phyloP scores from a whole-genome alignment of 1,140 invertebrate genomes.

The Cephus cinctus region DNA sequence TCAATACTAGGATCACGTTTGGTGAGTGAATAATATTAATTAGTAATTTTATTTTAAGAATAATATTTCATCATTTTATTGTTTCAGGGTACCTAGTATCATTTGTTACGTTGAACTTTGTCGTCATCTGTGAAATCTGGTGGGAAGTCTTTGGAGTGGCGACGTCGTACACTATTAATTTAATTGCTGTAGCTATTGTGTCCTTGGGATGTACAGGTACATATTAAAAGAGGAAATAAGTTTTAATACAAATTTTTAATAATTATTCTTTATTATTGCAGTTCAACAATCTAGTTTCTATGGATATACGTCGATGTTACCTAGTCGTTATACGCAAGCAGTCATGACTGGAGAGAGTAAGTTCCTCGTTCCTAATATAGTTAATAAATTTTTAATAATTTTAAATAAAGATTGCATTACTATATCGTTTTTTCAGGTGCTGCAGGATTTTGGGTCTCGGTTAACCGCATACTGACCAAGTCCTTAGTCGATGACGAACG shows the following conservation, averaged over 20 bases:
- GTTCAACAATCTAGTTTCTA: slow-evolving; percentile 94
- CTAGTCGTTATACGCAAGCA: slow-evolving; percentile 84
- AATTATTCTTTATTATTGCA: slow-evolving; percentile 35
- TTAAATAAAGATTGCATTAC: slow-evolving; percentile 3
- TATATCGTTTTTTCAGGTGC: slow-evolving; percentile 62
- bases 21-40: slow-evolving; percentile 58
- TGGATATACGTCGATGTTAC: slow-evolving; percentile 89
- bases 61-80: slow-evolving; percentile 7
- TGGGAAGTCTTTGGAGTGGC: slow-evolving; percentile 73
- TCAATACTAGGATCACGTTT: slow-evolving; percentile 82
- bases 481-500: slow-evolving; percentile 69
- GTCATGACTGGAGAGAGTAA: slow-evolving; percentile 93
- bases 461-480: slow-evolving; percentile 82
- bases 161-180: slow-evolving; percentile 77
- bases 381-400: neutral
- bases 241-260: too few species aligned
- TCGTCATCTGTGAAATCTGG: slow-evolving; percentile 82
- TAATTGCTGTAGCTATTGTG: slow-evolving; percentile 80
- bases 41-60: neutral
- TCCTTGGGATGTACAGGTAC: slow-evolving; percentile 85
- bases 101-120: slow-evolving; percentile 76
- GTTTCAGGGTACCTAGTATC: slow-evolving; percentile 79
- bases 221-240: slow-evolving; percentile 14
- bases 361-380: slow-evolving; percentile 29
- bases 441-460: slow-evolving; percentile 82